phyloP scores from a whole-genome alignment of 1,140 invertebrate species.

The Sogatella furcifera region DNA sequence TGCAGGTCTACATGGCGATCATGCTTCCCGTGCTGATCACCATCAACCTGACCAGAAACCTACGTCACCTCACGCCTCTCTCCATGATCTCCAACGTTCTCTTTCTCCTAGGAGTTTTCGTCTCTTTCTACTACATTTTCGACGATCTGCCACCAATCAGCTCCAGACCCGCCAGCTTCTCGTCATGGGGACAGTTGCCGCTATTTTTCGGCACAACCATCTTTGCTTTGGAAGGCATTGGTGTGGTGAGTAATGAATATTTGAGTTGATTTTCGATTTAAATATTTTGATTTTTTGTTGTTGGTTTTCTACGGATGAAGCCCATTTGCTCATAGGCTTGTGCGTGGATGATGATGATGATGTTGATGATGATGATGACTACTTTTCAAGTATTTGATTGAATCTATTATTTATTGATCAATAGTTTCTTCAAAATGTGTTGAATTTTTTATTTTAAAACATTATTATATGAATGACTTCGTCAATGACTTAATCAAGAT shows the following conservation, averaged over 20 bases:
- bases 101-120: slow-evolving; percentile 57
- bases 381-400: no score
- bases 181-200: slow-evolving; percentile 48
- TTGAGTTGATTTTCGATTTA: background rate
- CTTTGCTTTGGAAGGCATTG: slow-evolving; percentile 79
- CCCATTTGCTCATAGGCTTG: no score
- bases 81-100: slow-evolving; percentile 74
- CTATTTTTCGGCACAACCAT: slow-evolving; percentile 80
- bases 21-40: slow-evolving; percentile 56
- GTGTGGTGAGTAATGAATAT: slow-evolving; percentile 46
- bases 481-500: background rate
- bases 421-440: no score
- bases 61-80: slow-evolving; percentile 72
- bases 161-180: slow-evolving; percentile 27
- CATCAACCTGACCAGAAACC: slow-evolving; percentile 65
- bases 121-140: slow-evolving; percentile 63
- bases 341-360: no score
- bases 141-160: slow-evolving; percentile 12
- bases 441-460: no score
- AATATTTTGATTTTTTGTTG: background rate
- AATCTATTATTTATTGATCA: no score
- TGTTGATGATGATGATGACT: no score
- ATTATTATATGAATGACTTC: background rate
- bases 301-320: no score
- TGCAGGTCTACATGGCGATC: slow-evolving; percentile 57